These are phyloP conservation scores for Brachionus sp. DNA, from an alignment of 1,140 invertebrate genomes.

Conservation along the genomic window DNA sequence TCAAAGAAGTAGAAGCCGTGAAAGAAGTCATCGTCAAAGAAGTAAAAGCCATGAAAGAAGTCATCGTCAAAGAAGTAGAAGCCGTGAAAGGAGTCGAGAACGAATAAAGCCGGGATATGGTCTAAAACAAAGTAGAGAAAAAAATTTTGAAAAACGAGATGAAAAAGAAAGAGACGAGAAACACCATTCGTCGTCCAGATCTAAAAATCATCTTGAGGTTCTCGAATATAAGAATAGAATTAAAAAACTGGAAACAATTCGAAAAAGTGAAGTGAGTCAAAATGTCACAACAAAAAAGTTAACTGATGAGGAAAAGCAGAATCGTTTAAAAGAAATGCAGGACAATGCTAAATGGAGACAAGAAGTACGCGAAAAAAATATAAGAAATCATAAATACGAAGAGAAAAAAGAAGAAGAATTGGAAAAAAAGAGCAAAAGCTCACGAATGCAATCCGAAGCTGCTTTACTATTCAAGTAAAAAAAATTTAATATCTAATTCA, in stretches of 20 bases:
- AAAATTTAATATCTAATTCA: neutral
- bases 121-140: neutral
- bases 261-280: neutral
- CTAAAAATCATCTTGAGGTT: neutral
- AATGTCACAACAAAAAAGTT: conserved; percentile 53
- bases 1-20: neutral
- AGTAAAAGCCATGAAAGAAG: no score
- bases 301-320: conserved; percentile 70
- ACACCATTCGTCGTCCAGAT: neutral
- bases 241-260: conserved; percentile 13
- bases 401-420: conserved; percentile 30
- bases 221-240: conserved; percentile 21
- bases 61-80: no score
- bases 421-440: neutral
- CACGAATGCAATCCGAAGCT: conserved; percentile 27
- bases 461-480: conserved; percentile 45
- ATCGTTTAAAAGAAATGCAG: conserved; percentile 74
- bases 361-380: conserved; percentile 51
- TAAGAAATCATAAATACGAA: neutral
- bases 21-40: no score
- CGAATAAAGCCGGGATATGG: no score
- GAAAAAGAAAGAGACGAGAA: neutral
- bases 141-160: no score
- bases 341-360: conserved; percentile 71
- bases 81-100: no score